Evolutionary conservation across 2,888 invertebrate species (phyloP).

Genomic region (Pilophorus perplexus): DNA sequence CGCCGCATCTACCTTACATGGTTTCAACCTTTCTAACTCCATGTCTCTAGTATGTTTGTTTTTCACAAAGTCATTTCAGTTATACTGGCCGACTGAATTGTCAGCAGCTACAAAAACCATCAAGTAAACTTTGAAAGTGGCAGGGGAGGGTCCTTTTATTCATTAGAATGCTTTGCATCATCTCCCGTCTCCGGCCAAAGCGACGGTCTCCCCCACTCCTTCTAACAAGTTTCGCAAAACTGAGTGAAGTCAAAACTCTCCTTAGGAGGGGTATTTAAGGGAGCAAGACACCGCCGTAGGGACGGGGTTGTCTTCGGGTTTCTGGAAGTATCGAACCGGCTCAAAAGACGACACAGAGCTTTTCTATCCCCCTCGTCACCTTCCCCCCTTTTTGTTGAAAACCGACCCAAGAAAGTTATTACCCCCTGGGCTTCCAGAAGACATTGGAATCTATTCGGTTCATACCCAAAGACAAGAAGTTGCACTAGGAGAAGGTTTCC

Average conservation of each 20-base stretch:
- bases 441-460: background rate
- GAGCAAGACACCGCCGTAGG: too few relatives aligned
- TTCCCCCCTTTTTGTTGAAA: too few relatives aligned
- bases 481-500: too few relatives aligned
- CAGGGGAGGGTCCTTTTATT: background rate
- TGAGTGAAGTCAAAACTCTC: slow-evolving; percentile 3
- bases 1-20: too few relatives aligned
- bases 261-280: background rate
- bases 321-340: background rate
- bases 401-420: slow-evolving; percentile 15
- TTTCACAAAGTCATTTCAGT: too few relatives aligned
- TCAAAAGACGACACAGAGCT: background rate
- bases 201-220: background rate
- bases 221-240: background rate
- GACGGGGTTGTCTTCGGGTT: too few relatives aligned
- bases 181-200: background rate
- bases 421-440: background rate
- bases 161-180: slow-evolving; percentile 18
- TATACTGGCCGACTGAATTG: too few relatives aligned
- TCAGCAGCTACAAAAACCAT: slow-evolving; percentile 8
- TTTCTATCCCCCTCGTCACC: too few relatives aligned
- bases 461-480: too few relatives aligned
- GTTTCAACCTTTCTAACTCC: too few relatives aligned
- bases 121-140: too few relatives aligned
- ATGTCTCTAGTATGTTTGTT: too few relatives aligned